Base-by-base conservation (phyloP, 2,113 vertebrate genomes). In the Misgurnus anguillicaudatus region DNA sequence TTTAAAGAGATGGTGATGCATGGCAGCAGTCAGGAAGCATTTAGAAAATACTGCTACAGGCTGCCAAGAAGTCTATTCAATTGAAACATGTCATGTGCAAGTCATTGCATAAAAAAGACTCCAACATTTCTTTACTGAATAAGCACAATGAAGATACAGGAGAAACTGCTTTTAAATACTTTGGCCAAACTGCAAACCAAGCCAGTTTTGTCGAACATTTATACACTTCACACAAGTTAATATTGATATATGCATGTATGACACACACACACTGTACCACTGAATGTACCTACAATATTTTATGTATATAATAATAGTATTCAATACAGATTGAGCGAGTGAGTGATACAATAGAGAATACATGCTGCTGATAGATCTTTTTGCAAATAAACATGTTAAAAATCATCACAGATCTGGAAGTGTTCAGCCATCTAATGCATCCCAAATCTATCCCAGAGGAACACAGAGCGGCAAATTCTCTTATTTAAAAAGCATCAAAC, bases 51-150 rank as follows among this genome's bases (percentile, higher is more conserved):
- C 57, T 45, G 24, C 24, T 68, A 31, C 24, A 31, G 24, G 24
- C 1, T 48, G 77, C 77, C 66, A 78, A 61, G n/a, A 78, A 70
- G 65, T 13, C 77, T 66, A 78, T 78, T 21, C 31, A 17, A 21
- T 16, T 78, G 64, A 47, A 62, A 60, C 17, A 58, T 68, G 64
- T 57, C 64, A 78, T 68, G 53, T 68, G 53, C 64, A 78, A 78
- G 51, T 36, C 53, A 78, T 68, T 60, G 38, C 75, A 68, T 14
- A 13, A 65, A 39, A 21, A 13, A 13, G 6, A 55, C 36, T 58
- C 3, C 21, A 51, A 65, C 19, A 73, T 48, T 39, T 71, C 41
- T 60, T 65, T 3, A 48, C 3, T 57, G 21, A 42, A 16, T 69
- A 17, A 62, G n/a, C 31, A 16, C 24, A n/a, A 39, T 14, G 6